A percentile compares a stretch with the other conserved stretches of the same genome.
These are phyloP conservation scores for Corella eumyota DNA, from an alignment of 23 tunicate genomes.

Conservation along the genomic window DNA sequence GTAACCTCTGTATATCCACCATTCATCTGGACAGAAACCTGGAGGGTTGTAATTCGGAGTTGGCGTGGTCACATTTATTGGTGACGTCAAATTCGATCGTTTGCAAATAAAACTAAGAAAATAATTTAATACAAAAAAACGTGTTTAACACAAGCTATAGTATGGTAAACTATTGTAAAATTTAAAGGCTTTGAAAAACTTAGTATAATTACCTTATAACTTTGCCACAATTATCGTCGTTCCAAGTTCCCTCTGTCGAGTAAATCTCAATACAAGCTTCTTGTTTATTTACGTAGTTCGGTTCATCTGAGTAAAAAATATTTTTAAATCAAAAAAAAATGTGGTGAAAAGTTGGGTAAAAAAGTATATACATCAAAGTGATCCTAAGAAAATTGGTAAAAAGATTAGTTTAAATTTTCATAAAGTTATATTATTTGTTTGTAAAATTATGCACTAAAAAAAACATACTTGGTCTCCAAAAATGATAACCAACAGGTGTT, in stretches of 20 bases:
- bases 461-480: conserved; percentile 53
- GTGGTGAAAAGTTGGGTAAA: not conserved
- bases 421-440: not conserved
- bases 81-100: conserved; percentile 16
- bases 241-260: conserved; percentile 46
- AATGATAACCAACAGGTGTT: conserved; percentile 17
- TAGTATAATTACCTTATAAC: conserved; percentile 20
- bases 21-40: conserved; percentile 79
- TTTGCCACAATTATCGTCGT: conserved; percentile 71
- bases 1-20: conserved; percentile 70
- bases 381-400: too few relatives aligned
- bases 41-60: conserved; percentile 50
- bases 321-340: not conserved
- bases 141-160: not conserved
- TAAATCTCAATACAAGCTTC: conserved; percentile 57
- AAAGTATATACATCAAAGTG: not conserved
- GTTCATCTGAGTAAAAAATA: conserved; percentile 48
- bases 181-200: not conserved
- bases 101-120: conserved; percentile 68
- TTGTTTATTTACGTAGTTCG: conserved; percentile 75
- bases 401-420: too few relatives aligned
- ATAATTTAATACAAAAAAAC: not conserved
- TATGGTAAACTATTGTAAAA: not conserved
- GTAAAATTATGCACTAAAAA: not conserved
- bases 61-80: conserved; percentile 17